A percentile compares a stretch with the other conserved stretches of the same genome.
phyloP scores from a whole-genome alignment of 2,797 vertebrate species.

The Manis javanica region DNA sequence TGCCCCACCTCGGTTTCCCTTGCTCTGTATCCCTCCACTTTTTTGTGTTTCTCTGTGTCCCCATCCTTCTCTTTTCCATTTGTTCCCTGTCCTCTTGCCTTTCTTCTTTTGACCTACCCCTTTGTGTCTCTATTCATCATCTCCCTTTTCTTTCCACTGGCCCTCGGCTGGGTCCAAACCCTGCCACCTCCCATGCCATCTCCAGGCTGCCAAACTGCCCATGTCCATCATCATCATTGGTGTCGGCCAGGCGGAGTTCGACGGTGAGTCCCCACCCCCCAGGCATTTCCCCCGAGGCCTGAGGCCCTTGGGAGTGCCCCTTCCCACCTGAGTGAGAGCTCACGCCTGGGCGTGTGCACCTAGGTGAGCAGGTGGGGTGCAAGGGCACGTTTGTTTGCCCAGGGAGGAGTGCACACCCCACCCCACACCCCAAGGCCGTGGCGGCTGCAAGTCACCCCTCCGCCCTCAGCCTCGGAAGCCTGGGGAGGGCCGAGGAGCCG shows the following conservation, averaged over 20 bases:
- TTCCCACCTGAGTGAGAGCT: not conserved
- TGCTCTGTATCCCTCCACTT: not conserved
- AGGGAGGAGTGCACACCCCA: not conserved
- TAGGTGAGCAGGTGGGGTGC: not conserved
- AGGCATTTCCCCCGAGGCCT: not conserved
- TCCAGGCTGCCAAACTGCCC: constrained; percentile 95
- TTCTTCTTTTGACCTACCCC: not conserved
- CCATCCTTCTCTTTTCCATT: not conserved
- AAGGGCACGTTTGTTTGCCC: not conserved
- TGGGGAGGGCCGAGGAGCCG: not conserved
- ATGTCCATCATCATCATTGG: constrained; percentile 99
- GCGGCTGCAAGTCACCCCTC: not conserved
- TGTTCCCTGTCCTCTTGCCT: not conserved
- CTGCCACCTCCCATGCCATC: not conserved
- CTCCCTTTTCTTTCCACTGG: not conserved
- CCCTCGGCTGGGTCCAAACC: not conserved
- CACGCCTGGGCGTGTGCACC: not conserved
- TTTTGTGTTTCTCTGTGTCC: not conserved
- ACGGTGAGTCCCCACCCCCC: constrained; percentile 87
- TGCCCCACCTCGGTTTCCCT: not conserved
- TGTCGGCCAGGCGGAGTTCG: constrained; percentile 97
- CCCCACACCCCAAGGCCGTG: not conserved
- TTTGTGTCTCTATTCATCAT: not conserved
- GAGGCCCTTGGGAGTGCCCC: not conserved
- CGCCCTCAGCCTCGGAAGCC: not conserved